Evolutionary conservation across 2,888 invertebrate species (phyloP).

Genomic region (Tetanocera ferruginea): DNA sequence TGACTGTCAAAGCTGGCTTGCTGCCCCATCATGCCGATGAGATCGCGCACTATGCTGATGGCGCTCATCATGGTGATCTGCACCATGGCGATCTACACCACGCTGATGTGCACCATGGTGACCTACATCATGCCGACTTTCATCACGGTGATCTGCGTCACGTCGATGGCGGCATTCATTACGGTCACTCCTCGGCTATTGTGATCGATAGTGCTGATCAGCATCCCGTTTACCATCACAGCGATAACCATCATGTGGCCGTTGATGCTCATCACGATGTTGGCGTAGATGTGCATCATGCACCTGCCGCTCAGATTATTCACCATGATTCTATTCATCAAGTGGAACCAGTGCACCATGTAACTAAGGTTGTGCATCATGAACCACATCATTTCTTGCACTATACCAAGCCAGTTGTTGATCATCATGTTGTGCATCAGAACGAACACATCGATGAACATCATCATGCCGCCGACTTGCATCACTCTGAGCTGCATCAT

Average conservation of each 20-base stretch:
- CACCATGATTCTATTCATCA: conserved; percentile 66
- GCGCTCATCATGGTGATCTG: conserved; percentile 49
- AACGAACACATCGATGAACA: conserved; percentile 60
- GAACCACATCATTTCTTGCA: conserved; percentile 67
- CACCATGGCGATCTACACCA: conserved; percentile 51
- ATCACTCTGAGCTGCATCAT: conserved; percentile 55
- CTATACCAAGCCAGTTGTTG: conserved; percentile 63
- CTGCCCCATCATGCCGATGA: conserved; percentile 63
- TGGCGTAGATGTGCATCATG: conserved; percentile 50
- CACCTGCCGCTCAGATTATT: conserved; percentile 60
- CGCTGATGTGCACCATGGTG: conserved; percentile 49
- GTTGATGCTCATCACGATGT: conserved; percentile 56
- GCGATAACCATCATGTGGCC: conserved; percentile 51
- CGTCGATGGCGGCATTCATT: conserved; percentile 60
- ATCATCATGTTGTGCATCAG: conserved; percentile 63
- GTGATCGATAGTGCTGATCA: conserved; percentile 60
- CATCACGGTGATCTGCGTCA: conserved; percentile 47
- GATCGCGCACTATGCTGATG: conserved; percentile 48
- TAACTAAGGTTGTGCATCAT: conserved; percentile 66
- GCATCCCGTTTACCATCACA: conserved; percentile 58
- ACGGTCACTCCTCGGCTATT: conserved; percentile 63
- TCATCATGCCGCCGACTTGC: conserved; percentile 55
- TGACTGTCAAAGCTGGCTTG: conserved; percentile 61
- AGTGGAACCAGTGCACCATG: conserved; percentile 65
- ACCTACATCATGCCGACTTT: conserved; percentile 45